Conservation (phyloP, 2,113 vertebrate species). For the Clarias batrachus region DNA sequence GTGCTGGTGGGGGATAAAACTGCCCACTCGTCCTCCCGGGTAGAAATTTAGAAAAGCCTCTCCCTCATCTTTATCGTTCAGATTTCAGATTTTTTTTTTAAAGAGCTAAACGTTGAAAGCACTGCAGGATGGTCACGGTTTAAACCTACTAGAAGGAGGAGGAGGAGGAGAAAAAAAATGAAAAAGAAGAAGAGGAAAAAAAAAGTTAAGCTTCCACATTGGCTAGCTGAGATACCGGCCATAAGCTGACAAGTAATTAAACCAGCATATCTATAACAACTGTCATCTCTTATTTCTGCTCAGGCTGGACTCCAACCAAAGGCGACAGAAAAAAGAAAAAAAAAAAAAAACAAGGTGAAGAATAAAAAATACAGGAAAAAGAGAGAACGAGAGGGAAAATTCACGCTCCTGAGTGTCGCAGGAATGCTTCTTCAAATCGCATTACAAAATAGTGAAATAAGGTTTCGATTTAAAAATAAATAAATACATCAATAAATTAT, state of each 20-base stretch:
- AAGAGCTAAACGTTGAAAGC: constrained; percentile 83
- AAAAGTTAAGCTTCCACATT: constrained; percentile 91
- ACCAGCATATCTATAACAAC: constrained; percentile 95
- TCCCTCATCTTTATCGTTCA: constrained; percentile 79
- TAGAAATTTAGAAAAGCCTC: constrained; percentile 78
- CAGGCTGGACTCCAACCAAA: constrained; percentile 30
- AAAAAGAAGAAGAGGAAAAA: constrained; percentile 20
- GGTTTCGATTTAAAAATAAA: constrained; percentile 75
- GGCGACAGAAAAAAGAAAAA: constrained; percentile 46
- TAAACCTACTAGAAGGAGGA: constrained; percentile 82
- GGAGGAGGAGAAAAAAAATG: not conserved
- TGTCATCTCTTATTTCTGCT: constrained; percentile 87
- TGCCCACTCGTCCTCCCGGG: constrained; percentile 73
- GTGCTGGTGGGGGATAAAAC: constrained; percentile 70
- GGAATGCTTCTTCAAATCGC: constrained; percentile 87
- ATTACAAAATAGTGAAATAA: constrained; percentile 76
- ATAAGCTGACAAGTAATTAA: constrained; percentile 99
- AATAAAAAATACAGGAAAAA: constrained; percentile 66
- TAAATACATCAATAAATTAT: not conserved
- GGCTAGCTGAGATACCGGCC: constrained; percentile 89
- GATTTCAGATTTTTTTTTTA: constrained; percentile 76
- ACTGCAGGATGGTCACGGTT: constrained; percentile 90
- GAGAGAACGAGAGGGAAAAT: constrained; percentile 76
- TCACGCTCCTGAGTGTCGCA: constrained; percentile 80
- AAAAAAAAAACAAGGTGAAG: constrained; percentile 61